Base-by-base conservation (phyloP, 2,797 vertebrate genomes). In the Strix occidentalis region DNA sequence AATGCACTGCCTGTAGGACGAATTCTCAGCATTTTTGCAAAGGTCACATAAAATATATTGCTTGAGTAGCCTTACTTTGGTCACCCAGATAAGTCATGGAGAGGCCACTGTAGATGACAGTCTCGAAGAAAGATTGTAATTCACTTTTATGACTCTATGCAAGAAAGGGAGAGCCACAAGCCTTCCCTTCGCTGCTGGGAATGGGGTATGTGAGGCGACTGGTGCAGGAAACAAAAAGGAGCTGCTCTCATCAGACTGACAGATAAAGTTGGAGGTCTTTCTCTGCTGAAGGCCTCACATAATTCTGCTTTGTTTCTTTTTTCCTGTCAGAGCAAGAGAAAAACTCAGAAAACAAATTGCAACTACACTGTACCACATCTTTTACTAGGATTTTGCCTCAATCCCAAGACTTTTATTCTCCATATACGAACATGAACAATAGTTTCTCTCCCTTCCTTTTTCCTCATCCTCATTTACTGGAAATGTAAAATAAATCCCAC, bases 11-110 rank as follows among this genome's bases (percentile, higher is more conserved):
- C 66, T 46, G 46, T 60, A 65, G 74, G 79, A 86, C 6, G 0
- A 69, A 88, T 96, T 84, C 93, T 65, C 66, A 94, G 94, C 85
- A 77, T 95, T 95, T 95, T 93, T 93, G 83, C 85, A 96, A 86
- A 95, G 94, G 94, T 84, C 90, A 79, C 1, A 4, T 58, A 69
- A 89, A 95, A 96, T 88, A 70, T 63, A 95, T 90, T 88, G 83
- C 94, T 76, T 29, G 63, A 84, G 86, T 68, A 63, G 87, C 93
- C 88, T 86, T 74, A 37, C 85, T 89, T 78, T 75, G 80, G 83
- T 93, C 28, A 11, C 91, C n/a, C 77, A 66, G 77, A 56, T 63
- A 89, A 95, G 94, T 88, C 80, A 58, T 6, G 43, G 85, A 91
- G 91, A 95, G 91, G 63, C 91, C 74, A 63, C 90, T 60, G 80